These are phyloP conservation scores for Globodera rostochiensis DNA, from an alignment of 1,140 invertebrate species.

Conservation along the genomic window DNA sequence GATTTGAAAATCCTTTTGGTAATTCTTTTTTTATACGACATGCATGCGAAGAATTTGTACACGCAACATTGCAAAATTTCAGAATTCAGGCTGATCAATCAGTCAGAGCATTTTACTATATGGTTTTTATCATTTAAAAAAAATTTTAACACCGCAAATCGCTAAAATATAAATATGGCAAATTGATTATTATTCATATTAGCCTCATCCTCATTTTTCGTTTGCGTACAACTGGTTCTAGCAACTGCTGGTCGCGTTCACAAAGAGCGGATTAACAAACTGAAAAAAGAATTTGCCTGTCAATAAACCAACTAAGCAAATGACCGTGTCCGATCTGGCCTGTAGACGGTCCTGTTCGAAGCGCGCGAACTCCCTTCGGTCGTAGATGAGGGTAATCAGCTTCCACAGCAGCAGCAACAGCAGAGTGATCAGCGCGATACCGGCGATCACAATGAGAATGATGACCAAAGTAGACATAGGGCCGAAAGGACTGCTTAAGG, in stretches of 20 bases:
- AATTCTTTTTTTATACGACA: too few species aligned
- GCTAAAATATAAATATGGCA: too few species aligned
- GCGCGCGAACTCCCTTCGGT: conserved; percentile 89
- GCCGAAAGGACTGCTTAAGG: conserved; percentile 58
- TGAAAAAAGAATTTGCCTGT: conserved; percentile 68
- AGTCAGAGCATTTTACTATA: too few species aligned
- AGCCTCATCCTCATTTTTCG: conserved; percentile 14
- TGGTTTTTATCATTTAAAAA: too few species aligned
- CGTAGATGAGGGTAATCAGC: conserved; percentile 89
- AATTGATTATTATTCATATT: too few species aligned
- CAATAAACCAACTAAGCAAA: neutral
- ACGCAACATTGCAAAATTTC: too few species aligned
- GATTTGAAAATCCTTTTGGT: too few species aligned
- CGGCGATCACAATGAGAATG: conserved; percentile 88
- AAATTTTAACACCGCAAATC: too few species aligned
- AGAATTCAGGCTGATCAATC: too few species aligned
- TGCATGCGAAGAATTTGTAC: too few species aligned
- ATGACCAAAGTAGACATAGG: conserved; percentile 54
- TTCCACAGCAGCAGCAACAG: conserved; percentile 92
- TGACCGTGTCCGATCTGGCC: conserved; percentile 87
- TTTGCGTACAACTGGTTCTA: conserved; percentile 96
- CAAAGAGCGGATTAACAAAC: conserved; percentile 98
- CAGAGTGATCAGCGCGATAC: conserved; percentile 83
- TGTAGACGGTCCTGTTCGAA: conserved; percentile 94
- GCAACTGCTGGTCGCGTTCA: conserved; percentile 96